These are phyloP conservation scores for Theretra japonica DNA, from an alignment of 2,888 invertebrate genomes.

Conservation along the genomic window DNA sequence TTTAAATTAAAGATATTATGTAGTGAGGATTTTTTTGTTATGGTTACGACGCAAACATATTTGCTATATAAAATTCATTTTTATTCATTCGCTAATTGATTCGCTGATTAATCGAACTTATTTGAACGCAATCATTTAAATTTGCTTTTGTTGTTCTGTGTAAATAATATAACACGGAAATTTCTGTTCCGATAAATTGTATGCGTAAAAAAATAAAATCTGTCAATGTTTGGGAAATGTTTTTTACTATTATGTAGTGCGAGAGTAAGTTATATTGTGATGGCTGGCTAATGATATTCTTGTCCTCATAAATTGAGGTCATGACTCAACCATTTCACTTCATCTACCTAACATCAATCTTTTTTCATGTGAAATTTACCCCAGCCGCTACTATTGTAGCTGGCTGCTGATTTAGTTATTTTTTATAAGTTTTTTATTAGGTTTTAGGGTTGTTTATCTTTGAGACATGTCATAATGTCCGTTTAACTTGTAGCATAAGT, in stretches of 20 bases:
- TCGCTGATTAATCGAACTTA: no score
- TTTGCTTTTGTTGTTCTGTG: no score
- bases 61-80: no score
- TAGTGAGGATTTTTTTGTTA: background rate
- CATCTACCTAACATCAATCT: constrained; percentile 50
- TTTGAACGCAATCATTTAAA: no score
- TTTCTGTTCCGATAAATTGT: no score
- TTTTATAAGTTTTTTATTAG: constrained; percentile 24
- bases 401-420: constrained; percentile 17
- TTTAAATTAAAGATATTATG: background rate
- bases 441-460: constrained; percentile 24
- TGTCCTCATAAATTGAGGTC: constrained; percentile 47
- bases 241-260: constrained; percentile 30
- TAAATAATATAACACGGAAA: no score
- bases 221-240: background rate
- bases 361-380: constrained; percentile 37
- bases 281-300: constrained; percentile 43
- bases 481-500: no score
- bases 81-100: no score
- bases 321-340: constrained; percentile 49
- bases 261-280: constrained; percentile 46
- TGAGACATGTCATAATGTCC: no score
- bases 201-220: background rate
- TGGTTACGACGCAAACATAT: background rate
- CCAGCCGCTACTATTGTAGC: constrained; percentile 4